Base-by-base conservation (phyloP, 2,888 invertebrate species). In the Tenthredo scrophulariae region DNA sequence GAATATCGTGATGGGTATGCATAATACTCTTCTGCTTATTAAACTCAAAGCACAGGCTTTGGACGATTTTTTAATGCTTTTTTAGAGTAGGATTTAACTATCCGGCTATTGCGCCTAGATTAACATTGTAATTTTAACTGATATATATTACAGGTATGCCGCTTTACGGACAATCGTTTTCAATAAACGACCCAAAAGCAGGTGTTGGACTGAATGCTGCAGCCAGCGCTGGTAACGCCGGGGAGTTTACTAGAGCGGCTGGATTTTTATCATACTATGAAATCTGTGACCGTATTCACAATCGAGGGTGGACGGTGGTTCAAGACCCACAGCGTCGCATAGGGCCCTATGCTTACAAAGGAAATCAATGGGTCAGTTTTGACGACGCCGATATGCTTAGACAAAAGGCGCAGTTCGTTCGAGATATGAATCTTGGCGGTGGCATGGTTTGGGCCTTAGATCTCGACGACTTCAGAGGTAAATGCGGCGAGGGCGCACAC, bases 371-470 rank as follows among this genome's bases (percentile, higher is more conserved):
- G 98, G 98, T 98, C 29, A 97, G 97, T 2, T 98, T 95, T 90
- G 98, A 98, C 91, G 98, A 98, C 91, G 94, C 95, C 10, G 96
- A 96, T 50, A 98, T 97, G 93, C 96, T 98, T 70, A 95, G 95
- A 86, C 95, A 95, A 87, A 98, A 98, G 94, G 96, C 97, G 0
- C 96, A 97, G 89, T 96, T 96, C 89, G 96, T 98, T 54, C 95
- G 97, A 86, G 95, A 96, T 18, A 94, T 97, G 93, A 95, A 96
- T 86, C 94, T 98, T 26, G 98, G 96, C 18, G 98, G 98, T 85
- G 98, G 97, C 26, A 98, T 98, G 98, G 96, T 98, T 70, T 98
- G 98, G 98, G 98, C 98, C 0, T 94, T 98, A 54, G 98, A 98
- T 94, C 95, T 98, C 88, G 98, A 98, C 89, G 98, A 98, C 93